Conservation (phyloP, 2,888 invertebrate genomes). For the Agrotis segetum region DNA sequence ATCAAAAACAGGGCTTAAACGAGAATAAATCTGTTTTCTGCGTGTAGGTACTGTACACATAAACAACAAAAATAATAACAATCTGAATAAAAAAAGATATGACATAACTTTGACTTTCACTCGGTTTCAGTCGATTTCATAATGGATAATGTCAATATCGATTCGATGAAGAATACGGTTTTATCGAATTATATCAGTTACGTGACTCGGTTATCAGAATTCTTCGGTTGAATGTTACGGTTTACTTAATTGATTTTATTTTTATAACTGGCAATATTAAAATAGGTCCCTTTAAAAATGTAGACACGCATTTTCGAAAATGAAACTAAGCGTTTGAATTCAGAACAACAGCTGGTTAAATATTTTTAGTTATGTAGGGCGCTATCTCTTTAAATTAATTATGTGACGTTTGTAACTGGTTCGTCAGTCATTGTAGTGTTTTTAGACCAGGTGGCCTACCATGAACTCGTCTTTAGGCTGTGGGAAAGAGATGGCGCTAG, state of each 20-base stretch:
- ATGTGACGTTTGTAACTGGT: too few relatives aligned
- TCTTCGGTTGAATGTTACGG: conserved; percentile 18
- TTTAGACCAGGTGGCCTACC: too few relatives aligned
- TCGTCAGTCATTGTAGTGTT: too few relatives aligned
- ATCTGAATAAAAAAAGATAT: conserved; percentile 1
- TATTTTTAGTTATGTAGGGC: too few relatives aligned
- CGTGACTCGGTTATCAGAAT: conserved; percentile 39
- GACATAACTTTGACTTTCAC: conserved; percentile 37
- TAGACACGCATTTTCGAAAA: neutral
- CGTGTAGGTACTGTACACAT: too few relatives aligned
- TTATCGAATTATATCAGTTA: conserved; percentile 52
- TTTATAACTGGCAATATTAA: conserved; percentile 8
- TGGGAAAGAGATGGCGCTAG: too few relatives aligned
- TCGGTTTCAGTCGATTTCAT: conserved; percentile 21
- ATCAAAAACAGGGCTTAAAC: too few relatives aligned
- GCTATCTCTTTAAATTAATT: too few relatives aligned
- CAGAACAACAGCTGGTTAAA: neutral
- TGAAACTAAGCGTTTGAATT: neutral
- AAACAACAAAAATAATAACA: too few relatives aligned
- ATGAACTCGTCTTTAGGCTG: too few relatives aligned
- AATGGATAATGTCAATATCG: conserved; percentile 23
- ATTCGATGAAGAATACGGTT: conserved; percentile 41
- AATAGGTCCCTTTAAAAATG: neutral
- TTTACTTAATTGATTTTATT: conserved; percentile 12
- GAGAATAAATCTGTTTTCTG: too few relatives aligned